A percentile compares a stretch with the other conserved stretches of the same genome.
phyloP scores from a whole-genome alignment of 2,888 invertebrate genomes.

The Mythimna lalbum region DNA sequence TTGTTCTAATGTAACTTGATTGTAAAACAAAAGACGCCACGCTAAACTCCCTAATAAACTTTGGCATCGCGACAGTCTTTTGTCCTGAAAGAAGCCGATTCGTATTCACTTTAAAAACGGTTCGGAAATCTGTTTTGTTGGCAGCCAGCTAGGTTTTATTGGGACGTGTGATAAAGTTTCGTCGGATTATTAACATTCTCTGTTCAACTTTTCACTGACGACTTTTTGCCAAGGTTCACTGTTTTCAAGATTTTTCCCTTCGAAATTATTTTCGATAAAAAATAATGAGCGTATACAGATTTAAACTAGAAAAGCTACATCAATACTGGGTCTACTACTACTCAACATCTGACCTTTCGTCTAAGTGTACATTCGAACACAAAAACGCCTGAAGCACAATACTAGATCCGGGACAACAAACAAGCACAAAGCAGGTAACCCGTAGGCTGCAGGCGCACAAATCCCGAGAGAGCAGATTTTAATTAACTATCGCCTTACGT shows the following conservation, averaged over 20 bases:
- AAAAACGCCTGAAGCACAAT: slow-evolving; percentile 23
- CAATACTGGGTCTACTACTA: not conserved
- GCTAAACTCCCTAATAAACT: slow-evolving; percentile 76
- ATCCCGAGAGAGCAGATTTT: slow-evolving; percentile 82
- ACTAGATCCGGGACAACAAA: slow-evolving; percentile 27
- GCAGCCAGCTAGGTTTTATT: slow-evolving; percentile 42
- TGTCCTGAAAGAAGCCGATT: slow-evolving; percentile 79
- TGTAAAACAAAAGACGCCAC: slow-evolving; percentile 80
- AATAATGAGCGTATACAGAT: not conserved
- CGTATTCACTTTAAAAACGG: slow-evolving; percentile 69
- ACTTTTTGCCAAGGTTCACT: not conserved
- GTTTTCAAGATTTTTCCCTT: not conserved
- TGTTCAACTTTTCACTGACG: slow-evolving; percentile 4
- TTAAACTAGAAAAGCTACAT: not conserved
- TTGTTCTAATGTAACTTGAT: slow-evolving; percentile 83
- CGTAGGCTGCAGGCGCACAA: slow-evolving; percentile 67
- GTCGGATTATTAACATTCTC: slow-evolving; percentile 23
- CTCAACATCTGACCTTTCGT: too few species aligned
- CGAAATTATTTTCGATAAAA: not conserved
- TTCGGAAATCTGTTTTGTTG: slow-evolving; percentile 59
- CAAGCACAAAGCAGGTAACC: slow-evolving; percentile 36
- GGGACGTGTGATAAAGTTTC: slow-evolving; percentile 27
- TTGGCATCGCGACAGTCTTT: slow-evolving; percentile 82
- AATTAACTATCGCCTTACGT: slow-evolving; percentile 86
- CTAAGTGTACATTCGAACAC: slow-evolving; percentile 4